Percentiles rank a stretch among this genome's conserved stretches.
phyloP scores from a whole-genome alignment of 1,140 invertebrate genomes.

The Cydia splendana region DNA sequence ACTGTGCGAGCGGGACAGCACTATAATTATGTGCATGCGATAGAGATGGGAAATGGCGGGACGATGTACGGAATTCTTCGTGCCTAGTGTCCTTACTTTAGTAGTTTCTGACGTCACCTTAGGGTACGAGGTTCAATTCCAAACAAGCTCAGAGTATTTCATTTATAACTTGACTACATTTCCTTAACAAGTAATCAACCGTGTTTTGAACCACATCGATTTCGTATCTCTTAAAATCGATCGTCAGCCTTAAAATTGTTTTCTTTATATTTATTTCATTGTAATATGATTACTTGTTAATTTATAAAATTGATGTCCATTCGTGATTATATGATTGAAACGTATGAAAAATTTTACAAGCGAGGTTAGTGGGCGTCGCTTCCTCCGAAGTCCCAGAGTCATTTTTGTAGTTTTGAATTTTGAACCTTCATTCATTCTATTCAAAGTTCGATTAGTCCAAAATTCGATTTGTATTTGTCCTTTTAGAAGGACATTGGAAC shows the following conservation, averaged over 20 bases:
- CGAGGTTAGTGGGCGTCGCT: no score
- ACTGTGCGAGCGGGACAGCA: no score
- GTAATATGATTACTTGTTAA: constrained; percentile 28
- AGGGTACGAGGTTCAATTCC: neutral
- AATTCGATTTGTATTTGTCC: no score
- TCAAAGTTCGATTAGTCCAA: no score
- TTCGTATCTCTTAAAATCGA: constrained; percentile 25
- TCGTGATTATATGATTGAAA: constrained; percentile 22
- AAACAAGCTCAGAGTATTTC: constrained; percentile 8
- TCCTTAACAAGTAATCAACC: constrained; percentile 25
- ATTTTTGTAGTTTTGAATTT: no score
- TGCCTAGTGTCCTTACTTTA: no score
- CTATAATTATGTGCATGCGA: no score
- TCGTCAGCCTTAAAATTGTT: constrained; percentile 25
- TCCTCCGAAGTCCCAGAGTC: no score
- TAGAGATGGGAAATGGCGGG: no score
- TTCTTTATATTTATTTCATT: neutral
- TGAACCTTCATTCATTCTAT: no score
- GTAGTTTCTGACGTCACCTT: neutral
- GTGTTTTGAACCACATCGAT: constrained; percentile 18
- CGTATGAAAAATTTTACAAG: neutral
- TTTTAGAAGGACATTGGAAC: no score
- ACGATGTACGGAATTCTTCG: no score
- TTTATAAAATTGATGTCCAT: constrained; percentile 31
- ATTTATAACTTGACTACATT: constrained; percentile 25